phyloP scores from a whole-genome alignment of 2,797 vertebrate genomes.

The Siniperca scherzeri region DNA sequence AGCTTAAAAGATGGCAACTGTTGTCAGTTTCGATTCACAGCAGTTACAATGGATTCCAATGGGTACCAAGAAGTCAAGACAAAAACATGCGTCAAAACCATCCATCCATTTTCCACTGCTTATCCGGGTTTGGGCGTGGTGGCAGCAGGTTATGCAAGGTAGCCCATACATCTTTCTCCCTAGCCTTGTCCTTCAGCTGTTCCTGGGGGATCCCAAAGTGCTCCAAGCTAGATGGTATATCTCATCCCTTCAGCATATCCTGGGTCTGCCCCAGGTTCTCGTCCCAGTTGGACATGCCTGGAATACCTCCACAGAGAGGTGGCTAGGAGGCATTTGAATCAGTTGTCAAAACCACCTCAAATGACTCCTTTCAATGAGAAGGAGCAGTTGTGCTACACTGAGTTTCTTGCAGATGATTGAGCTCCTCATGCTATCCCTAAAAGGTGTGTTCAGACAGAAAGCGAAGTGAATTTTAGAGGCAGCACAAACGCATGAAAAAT shows the following conservation, averaged over 20 bases:
- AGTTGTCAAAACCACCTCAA: neutral
- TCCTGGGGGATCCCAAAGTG: neutral
- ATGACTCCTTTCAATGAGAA: neutral
- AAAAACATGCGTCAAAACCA: neutral
- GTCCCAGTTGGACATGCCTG: neutral
- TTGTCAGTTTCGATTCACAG: conserved; percentile 31
- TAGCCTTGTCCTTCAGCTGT: neutral
- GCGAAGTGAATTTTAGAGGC: neutral
- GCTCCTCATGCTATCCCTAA: neutral
- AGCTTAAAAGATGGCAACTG: neutral
- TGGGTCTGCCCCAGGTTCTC: neutral
- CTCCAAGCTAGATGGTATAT: neutral
- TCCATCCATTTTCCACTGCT: neutral
- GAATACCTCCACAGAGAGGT: neutral
- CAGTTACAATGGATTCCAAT: conserved; percentile 14
- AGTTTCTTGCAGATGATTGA: neutral
- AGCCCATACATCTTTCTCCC: neutral
- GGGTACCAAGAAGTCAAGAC: neutral
- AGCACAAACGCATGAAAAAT: neutral
- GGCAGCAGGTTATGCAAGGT: neutral
- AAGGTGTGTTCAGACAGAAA: conserved; percentile 15
- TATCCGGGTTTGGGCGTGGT: accelerated
- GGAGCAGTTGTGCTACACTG: neutral
- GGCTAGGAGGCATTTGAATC: neutral
- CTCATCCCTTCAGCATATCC: neutral